These are phyloP conservation scores for Drosophila subsilvestris DNA, from an alignment of 2,888 invertebrate genomes.

Conservation along the genomic window DNA sequence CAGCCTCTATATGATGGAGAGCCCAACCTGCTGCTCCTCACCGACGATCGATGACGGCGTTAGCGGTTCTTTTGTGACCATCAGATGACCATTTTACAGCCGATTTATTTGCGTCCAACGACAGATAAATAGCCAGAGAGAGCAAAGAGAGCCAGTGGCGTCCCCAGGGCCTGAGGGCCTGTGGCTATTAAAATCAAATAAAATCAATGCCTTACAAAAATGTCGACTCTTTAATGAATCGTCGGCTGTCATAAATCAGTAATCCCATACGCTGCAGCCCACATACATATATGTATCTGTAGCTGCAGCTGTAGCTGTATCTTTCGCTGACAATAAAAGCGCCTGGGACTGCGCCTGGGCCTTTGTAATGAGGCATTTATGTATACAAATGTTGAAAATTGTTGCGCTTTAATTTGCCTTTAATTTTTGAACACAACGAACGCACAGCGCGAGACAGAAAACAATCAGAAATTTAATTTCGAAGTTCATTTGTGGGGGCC, in stretches of 20 bases:
- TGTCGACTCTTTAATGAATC: conserved; percentile 66
- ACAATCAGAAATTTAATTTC: conserved; percentile 21
- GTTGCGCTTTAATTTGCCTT: conserved; percentile 51
- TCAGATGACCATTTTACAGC: conserved; percentile 59
- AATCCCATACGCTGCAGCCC: conserved; percentile 67
- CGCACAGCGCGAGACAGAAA: conserved; percentile 40
- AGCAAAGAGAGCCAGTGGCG: not conserved
- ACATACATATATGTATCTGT: conserved; percentile 37
- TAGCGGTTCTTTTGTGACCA: conserved; percentile 73
- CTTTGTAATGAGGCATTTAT: conserved; percentile 71
- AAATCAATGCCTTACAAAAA: conserved; percentile 62
- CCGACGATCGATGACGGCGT: conserved; percentile 64
- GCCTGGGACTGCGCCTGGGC: not conserved
- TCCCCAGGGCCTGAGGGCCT: conserved; percentile 33
- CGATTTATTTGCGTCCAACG: conserved; percentile 61
- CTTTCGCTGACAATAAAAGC: conserved; percentile 63
- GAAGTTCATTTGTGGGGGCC: conserved; percentile 12
- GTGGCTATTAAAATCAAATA: conserved; percentile 74
- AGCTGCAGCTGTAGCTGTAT: conserved; percentile 29
- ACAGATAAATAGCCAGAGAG: conserved; percentile 51
- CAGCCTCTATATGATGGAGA: conserved; percentile 52
- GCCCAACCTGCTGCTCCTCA: conserved; percentile 5
- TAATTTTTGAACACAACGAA: conserved; percentile 1
- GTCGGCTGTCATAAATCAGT: conserved; percentile 67
- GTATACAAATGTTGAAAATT: conserved; percentile 63